Evolutionary conservation across 2,113 vertebrate genomes (phyloP), one percentile per base, ranked within the genome.

Genomic region (Phoxinus phoxinus): DNA sequence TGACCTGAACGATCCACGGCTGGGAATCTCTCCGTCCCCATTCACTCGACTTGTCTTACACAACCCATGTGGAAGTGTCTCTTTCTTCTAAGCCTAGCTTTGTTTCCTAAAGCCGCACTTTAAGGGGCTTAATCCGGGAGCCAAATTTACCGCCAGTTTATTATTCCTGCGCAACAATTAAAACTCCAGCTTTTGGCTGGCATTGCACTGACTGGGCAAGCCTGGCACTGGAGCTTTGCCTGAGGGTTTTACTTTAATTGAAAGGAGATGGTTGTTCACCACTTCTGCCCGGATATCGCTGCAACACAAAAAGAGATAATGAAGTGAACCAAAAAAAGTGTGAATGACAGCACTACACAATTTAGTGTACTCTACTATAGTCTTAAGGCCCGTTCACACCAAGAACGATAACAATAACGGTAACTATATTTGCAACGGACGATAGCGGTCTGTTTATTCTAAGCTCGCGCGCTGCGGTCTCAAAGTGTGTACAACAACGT

Each of bases 171-270:
- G 86, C 91, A 92, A 93, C 91, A 93, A 93, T 93, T 92, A 92
- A 93, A 93, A 93, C 91, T 91, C 91, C 89, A 85, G 85, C 56
- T 90, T 89, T 89, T 92, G 87, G 90, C 89, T 88, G 53, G 48
- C 83, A 17, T 88, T 72, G 90, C 90, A 90, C 83, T 84, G 85
- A 88, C 86, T 69, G 76, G 86, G 58, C 86, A 84, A 51, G 65
- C 81, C 89, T 91, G 92, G 90, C 92, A 92, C 89, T 88, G 91
- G 85, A 84, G 73, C 87, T 83, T 87, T 90, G 89, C 88, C 94
- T 91, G 91, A 92, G 91, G 92, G 89, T 94, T 92, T 94, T 93
- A 92, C 92, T 94, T 94, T 94, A 93, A 95, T 93, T 88, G 89
- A 88, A 93, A 93, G 88, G 87, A 90, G 90, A 88, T 87, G 90